These are phyloP conservation scores for Bubalus kerabau DNA, from an alignment of 2,113 vertebrate genomes.

Conservation along the genomic window DNA sequence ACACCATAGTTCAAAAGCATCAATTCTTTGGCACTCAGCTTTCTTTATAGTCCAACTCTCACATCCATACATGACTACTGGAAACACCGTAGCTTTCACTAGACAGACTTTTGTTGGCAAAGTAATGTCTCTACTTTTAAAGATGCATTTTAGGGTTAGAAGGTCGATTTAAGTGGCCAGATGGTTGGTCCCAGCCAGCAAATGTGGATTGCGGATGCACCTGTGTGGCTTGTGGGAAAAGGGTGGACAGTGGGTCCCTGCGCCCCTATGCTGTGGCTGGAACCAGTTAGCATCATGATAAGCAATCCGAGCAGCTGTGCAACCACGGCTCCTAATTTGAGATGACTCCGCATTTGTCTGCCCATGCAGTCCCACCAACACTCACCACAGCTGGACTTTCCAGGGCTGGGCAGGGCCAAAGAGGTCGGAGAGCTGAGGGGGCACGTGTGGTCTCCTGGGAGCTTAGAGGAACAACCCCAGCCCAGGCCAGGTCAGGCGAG, in stretches of 20 bases:
- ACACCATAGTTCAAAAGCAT: not conserved
- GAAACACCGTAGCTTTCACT: not conserved
- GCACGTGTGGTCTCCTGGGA: not conserved
- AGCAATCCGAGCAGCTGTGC: too few relatives aligned
- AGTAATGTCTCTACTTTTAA: not conserved
- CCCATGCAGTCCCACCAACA: not conserved
- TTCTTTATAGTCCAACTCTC: not conserved
- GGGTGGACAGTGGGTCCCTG: not conserved
- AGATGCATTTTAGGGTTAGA: not conserved
- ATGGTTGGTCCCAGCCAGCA: not conserved
- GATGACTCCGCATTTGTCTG: fast-evolving
- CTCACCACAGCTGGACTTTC: not conserved
- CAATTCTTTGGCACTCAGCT: not conserved
- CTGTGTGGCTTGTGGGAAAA: not conserved
- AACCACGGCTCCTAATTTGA: fast-evolving
- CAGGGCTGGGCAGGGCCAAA: not conserved
- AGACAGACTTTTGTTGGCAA: not conserved
- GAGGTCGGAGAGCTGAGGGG: not conserved
- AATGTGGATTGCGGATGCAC: not conserved
- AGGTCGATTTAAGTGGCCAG: not conserved
- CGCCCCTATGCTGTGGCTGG: fast-evolving
- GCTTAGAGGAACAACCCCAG: not conserved
- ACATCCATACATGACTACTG: not conserved
- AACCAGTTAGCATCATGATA: not conserved
- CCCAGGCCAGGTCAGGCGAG: not conserved